Percentiles rank a stretch among this genome's conserved stretches.
These are phyloP conservation scores for Volucella inflata DNA, from an alignment of 2,888 invertebrate genomes.

Conservation along the genomic window DNA sequence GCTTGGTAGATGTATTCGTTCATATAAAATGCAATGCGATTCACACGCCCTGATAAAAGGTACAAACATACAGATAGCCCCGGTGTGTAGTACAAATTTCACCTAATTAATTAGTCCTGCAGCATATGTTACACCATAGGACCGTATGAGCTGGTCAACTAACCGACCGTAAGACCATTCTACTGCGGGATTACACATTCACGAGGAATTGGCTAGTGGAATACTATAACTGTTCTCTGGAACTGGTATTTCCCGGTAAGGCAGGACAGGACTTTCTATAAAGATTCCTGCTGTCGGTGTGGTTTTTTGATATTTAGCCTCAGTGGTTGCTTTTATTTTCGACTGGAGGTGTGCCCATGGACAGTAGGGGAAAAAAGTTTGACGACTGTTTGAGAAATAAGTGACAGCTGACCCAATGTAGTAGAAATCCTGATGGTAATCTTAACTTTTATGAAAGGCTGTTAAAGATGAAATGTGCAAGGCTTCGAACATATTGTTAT, in stretches of 20 bases:
- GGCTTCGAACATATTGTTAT: too few relatives aligned
- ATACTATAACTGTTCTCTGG: not conserved
- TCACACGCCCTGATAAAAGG: conserved; percentile 62
- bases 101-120: conserved; percentile 72
- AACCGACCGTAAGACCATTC: conserved; percentile 26
- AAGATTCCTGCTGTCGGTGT: conserved; percentile 16
- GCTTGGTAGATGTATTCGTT: conserved; percentile 20
- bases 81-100: conserved; percentile 53
- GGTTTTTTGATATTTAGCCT: conserved; percentile 11
- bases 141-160: conserved; percentile 22
- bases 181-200: conserved; percentile 26
- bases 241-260: not conserved
- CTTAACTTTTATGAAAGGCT: too few relatives aligned
- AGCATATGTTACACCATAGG: conserved; percentile 67
- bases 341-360: conserved; percentile 10
- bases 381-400: not conserved
- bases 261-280: conserved; percentile 16
- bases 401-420: too few relatives aligned
- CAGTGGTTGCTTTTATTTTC: not conserved
- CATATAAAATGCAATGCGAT: conserved; percentile 59
- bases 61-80: not conserved
- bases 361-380: conserved; percentile 6
- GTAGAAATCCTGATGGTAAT: too few relatives aligned
- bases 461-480: too few relatives aligned
- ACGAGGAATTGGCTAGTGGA: not conserved